A percentile compares a stretch with the other conserved stretches of the same genome.
phyloP scores from a whole-genome alignment of 2,888 invertebrate species.

The Pandemis cinnamomeana region DNA sequence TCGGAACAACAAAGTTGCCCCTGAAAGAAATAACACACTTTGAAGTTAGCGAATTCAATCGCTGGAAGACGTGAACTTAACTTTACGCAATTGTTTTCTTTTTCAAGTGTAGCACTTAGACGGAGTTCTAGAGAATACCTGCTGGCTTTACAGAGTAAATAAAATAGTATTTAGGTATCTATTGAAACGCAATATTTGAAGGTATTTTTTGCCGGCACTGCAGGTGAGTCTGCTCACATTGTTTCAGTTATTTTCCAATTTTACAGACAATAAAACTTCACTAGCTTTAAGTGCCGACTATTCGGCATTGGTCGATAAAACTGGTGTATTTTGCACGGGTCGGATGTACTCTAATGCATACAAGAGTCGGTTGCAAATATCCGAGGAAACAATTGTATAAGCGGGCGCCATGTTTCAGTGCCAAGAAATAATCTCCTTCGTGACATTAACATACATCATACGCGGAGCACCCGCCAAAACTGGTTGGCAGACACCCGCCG shows the following conservation, averaged over 20 bases:
- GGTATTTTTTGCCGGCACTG: conserved; percentile 8
- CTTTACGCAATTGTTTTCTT: conserved; percentile 77
- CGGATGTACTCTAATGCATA: conserved; percentile 48
- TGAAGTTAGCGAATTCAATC: conserved; percentile 79
- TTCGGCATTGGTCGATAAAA: conserved; percentile 49
- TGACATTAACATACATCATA: conserved; percentile 82
- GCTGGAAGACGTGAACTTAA: conserved; percentile 66
- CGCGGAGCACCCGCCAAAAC: conserved; percentile 75
- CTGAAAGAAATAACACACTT: conserved; percentile 78
- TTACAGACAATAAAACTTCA: conserved; percentile 42
- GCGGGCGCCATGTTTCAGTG: conserved; percentile 68
- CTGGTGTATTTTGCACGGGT: conserved; percentile 45
- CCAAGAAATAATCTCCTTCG: conserved; percentile 82
- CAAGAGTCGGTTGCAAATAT: conserved; percentile 62
- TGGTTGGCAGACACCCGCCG: conserved; percentile 66
- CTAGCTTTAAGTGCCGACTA: conserved; percentile 42
- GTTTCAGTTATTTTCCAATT: conserved; percentile 42
- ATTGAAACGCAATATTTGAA: conserved; percentile 30
- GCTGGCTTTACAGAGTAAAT: conserved; percentile 33
- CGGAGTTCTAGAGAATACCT: conserved; percentile 38
- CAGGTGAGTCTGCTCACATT: conserved; percentile 25
- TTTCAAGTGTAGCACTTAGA: conserved; percentile 66
- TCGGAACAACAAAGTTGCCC: conserved; percentile 67
- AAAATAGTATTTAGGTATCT: conserved; percentile 29
- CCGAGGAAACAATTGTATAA: conserved; percentile 72